Percentiles rank a stretch among this genome's conserved stretches.
Evolutionary conservation across 2,888 invertebrate species (phyloP).

Genomic region (Gryllus longicercus): DNA sequence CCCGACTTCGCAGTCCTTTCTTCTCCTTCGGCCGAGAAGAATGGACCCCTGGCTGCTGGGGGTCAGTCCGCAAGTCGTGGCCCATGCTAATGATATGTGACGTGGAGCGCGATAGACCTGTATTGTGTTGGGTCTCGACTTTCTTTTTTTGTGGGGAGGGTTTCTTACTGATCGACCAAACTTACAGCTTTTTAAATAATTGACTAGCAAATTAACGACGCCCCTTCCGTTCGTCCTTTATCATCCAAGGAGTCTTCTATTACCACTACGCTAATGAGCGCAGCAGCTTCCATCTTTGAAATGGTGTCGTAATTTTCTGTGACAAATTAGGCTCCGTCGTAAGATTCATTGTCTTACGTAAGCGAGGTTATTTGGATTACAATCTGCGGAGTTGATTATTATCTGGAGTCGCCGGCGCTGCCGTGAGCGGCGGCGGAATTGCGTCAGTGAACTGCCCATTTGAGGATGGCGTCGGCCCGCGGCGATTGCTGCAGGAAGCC

Average conservation of each 20-base stretch:
- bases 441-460: too few relatives aligned
- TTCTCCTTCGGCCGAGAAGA: neutral
- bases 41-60: neutral
- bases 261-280: neutral
- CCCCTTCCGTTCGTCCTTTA: neutral
- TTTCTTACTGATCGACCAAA: neutral
- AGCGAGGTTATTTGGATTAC: slow-evolving; percentile 2
- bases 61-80: neutral
- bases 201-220: neutral
- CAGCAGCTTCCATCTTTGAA: slow-evolving; percentile 4
- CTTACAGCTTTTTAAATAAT: neutral
- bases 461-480: too few relatives aligned
- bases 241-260: neutral
- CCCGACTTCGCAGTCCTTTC: neutral
- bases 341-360: neutral
- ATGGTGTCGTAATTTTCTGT: neutral
- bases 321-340: neutral
- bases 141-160: neutral
- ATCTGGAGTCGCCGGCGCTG: neutral
- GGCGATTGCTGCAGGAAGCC: neutral
- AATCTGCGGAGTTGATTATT: slow-evolving; percentile 6
- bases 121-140: neutral
- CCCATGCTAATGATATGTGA: neutral
- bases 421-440: too few relatives aligned
- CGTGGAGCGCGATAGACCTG: neutral